Percentiles rank a stretch among this genome's conserved stretches.
phyloP scores from a whole-genome alignment of 2,797 vertebrate genomes.

The Melanogrammus aeglefinus region DNA sequence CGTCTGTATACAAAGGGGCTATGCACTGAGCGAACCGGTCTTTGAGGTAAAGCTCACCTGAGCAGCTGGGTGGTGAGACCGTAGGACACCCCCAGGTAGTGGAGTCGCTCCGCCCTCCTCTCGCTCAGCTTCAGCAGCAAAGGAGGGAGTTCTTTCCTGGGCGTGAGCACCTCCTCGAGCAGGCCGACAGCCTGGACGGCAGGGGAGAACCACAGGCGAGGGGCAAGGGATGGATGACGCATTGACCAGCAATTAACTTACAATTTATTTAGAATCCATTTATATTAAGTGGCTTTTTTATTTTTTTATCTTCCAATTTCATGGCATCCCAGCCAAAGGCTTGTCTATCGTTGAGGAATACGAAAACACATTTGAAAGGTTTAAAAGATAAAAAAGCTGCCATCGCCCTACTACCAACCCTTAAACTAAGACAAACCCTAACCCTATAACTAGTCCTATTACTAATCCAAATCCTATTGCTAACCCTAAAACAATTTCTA shows the following conservation, averaged over 20 bases:
- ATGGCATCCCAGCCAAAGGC: too few species aligned
- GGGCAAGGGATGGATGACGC: background rate
- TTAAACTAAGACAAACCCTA: background rate
- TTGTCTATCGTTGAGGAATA: too few species aligned
- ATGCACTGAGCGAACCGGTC: background rate
- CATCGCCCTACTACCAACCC: background rate
- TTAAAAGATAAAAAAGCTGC: too few species aligned
- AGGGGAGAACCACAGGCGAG: background rate
- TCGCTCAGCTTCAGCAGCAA: slow-evolving; percentile 92
- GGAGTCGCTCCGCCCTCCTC: slow-evolving; percentile 86
- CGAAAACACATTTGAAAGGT: too few species aligned
- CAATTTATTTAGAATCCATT: background rate
- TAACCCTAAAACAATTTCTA: background rate
- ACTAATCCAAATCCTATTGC: background rate
- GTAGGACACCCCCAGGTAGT: slow-evolving; percentile 95
- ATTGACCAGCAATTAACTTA: background rate
- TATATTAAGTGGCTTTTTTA: too few species aligned
- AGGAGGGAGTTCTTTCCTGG: slow-evolving; percentile 90
- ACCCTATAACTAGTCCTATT: background rate
- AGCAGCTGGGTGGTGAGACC: slow-evolving; percentile 89
- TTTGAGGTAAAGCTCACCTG: slow-evolving; percentile 74
- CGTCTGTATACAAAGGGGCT: background rate
- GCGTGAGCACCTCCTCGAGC: slow-evolving; percentile 88
- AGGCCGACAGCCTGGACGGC: slow-evolving; percentile 84
- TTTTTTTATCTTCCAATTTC: too few species aligned